Evolutionary conservation across 2,797 vertebrate species (phyloP).

Genomic region (Malurus splendens): DNA sequence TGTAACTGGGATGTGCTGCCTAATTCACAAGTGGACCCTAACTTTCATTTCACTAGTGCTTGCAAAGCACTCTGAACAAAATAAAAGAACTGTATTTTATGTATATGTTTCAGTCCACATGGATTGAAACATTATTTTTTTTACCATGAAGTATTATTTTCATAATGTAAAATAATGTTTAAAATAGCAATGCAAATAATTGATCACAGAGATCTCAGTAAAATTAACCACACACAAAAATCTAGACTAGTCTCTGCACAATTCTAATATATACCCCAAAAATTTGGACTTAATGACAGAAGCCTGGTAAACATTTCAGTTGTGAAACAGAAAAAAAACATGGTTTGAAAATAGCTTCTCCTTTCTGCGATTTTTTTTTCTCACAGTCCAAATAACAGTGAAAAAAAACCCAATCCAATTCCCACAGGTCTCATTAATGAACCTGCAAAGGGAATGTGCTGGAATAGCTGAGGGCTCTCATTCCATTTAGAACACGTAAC

Average conservation of each 20-base stretch:
- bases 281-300: background rate
- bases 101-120: background rate
- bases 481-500: constrained; percentile 26
- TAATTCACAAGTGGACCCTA: background rate
- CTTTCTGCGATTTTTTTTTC: constrained; percentile 16
- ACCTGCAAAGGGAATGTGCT: constrained; percentile 52
- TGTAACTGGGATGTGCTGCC: background rate
- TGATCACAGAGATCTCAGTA: background rate
- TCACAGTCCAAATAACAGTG: constrained; percentile 55
- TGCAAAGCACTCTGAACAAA: background rate
- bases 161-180: background rate
- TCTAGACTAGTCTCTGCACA: background rate
- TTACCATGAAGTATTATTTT: background rate
- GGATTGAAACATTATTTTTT: background rate
- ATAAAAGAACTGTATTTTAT: background rate
- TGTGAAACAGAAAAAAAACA: background rate
- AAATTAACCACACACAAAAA: background rate
- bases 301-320: constrained; percentile 6
- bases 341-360: constrained; percentile 26
- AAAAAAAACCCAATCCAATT: constrained; percentile 52
- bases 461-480: constrained; percentile 66
- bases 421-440: constrained; percentile 69
- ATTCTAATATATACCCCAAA: background rate
- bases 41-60: background rate
- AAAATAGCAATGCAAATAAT: background rate